Percentiles rank a stretch among this genome's conserved stretches.
These are phyloP conservation scores for Pantherophis alleghaniensis DNA, from an alignment of 2,797 vertebrate species.

Conservation along the genomic window DNA sequence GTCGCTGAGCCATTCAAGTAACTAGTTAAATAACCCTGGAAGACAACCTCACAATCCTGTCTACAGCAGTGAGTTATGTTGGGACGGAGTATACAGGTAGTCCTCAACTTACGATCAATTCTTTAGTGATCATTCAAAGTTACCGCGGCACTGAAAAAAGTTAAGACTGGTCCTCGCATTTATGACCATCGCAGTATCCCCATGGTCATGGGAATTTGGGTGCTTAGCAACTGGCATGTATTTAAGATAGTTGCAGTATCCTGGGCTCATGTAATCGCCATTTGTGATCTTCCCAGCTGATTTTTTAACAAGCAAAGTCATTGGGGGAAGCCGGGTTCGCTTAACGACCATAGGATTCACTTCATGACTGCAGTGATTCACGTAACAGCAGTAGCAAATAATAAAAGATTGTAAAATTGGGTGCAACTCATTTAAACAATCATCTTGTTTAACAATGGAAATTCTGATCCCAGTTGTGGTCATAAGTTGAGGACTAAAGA, in stretches of 20 bases:
- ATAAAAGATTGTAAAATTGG: not conserved
- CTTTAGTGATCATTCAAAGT: not conserved
- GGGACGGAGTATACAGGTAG: not conserved
- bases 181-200: not conserved
- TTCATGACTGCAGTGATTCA: not conserved
- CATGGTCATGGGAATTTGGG: not conserved
- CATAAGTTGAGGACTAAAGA: not conserved
- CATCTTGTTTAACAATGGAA: not conserved
- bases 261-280: not conserved
- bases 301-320: not conserved
- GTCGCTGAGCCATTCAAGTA: not conserved
- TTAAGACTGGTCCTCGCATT: not conserved
- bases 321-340: not conserved
- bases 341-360: not conserved
- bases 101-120: not conserved
- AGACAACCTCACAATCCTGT: not conserved
- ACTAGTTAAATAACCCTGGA: not conserved
- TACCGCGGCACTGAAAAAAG: not conserved
- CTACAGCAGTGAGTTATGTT: not conserved
- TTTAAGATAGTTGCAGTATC: not conserved
- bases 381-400: not conserved
- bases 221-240: not conserved
- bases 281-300: not conserved
- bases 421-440: not conserved
- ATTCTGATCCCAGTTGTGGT: not conserved